Base-by-base conservation (phyloP, 2,888 invertebrate genomes). In the Sericinus montela region DNA sequence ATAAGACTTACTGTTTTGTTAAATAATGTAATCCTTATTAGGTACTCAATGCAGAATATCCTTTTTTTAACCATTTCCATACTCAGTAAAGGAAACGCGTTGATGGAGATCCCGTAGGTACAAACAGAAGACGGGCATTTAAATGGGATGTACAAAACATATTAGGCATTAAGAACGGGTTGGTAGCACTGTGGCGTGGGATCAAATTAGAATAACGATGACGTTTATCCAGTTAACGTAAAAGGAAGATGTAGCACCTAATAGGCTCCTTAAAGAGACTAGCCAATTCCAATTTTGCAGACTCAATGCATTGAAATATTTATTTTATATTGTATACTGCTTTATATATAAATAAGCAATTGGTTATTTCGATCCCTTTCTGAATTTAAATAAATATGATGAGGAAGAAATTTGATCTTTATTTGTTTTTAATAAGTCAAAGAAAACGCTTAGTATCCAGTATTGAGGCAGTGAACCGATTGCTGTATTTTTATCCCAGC, bases 121-220 rank as follows among this genome's bases (percentile, higher is more conserved):
- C 16, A 28, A 23, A 34, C 25, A 39, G 28, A 2, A 40, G 35
- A 49, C 13, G 14, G 39, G 40, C 44, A n/a, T 48, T 48, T 48
- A 44, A 39, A 44, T 48, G 34, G 48, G 38, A 25, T 38, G 48
- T 38, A 25, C n/a, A 8, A 16, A 48, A 11, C 47, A 16, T 42
- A 48, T 48, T 48, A 41, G 47, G 47, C 15, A 48, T 30, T 42
- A 41, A 36, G 23, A 14, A 38, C 38, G 8, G 28, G 43, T 10
- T 14, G 35, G 11, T 47, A 30, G 29, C 46, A 35, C 9, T 41
- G 40, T 13, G 13, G 40, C 11, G 28, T 25, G 25, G 23, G 19
- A 36, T 28, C 19, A 14, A 48, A 36, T 48, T 19, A 42, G 41
- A 41, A 48, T 42, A 42, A 42, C 41, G 42, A 42, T 42, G 29